phyloP scores from a whole-genome alignment of 2,113 vertebrate species.

The Perognathus longimembris region DNA sequence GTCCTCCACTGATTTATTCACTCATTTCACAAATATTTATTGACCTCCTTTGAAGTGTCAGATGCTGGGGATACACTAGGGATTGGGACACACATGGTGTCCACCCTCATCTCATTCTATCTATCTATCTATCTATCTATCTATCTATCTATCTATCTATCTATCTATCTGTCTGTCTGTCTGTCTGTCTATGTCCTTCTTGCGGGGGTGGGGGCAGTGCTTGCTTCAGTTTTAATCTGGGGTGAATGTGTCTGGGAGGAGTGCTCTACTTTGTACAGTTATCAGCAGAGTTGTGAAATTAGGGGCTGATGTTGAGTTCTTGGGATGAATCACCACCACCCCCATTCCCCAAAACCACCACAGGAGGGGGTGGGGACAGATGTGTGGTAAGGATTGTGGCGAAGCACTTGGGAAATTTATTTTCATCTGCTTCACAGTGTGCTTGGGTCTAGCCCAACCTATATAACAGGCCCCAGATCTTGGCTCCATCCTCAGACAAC shows the following conservation, averaged over 20 bases:
- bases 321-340: neutral
- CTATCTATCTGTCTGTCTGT: too few relatives aligned
- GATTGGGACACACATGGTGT: neutral
- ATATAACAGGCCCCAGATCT: neutral
- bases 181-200: neutral
- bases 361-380: neutral
- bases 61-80: neutral
- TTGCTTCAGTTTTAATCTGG: constrained; percentile 32
- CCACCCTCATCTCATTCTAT: neutral
- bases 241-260: neutral
- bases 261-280: neutral
- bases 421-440: constrained; percentile 51
- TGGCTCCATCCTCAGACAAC: neutral
- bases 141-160: neutral
- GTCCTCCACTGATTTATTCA: constrained; percentile 8
- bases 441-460: constrained; percentile 9
- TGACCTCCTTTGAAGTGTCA: constrained; percentile 39
- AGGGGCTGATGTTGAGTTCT: neutral
- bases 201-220: neutral
- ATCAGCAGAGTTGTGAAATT: neutral
- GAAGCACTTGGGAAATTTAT: constrained; percentile 3
- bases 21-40: constrained; percentile 40
- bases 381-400: neutral
- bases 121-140: too few relatives aligned
- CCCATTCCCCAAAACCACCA: too few relatives aligned